Percentiles rank a stretch among this genome's conserved stretches.
Evolutionary conservation across 2,113 vertebrate species (phyloP).

Genomic region (Xyliphius kryptos): DNA sequence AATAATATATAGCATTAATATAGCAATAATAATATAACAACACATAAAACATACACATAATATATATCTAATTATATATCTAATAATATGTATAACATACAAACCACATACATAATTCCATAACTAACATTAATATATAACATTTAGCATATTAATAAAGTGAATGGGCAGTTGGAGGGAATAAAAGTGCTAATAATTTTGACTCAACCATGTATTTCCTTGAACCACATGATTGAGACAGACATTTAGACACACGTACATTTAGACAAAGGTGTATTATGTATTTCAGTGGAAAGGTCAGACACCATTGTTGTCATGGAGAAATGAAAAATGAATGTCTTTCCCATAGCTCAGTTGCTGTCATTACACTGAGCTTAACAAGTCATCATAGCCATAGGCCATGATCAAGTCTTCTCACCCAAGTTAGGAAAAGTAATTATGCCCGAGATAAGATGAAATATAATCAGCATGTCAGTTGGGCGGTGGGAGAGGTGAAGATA

Average conservation of each 20-base stretch:
- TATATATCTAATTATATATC: too few relatives aligned
- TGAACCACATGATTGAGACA: background rate
- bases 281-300: conserved; percentile 31
- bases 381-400: conserved; percentile 44
- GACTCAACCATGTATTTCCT: too few relatives aligned
- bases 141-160: too few relatives aligned
- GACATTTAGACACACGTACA: background rate
- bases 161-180: too few relatives aligned
- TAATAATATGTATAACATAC: too few relatives aligned
- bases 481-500: conserved; percentile 16
- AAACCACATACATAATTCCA: too few relatives aligned
- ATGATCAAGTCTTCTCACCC: conserved; percentile 37
- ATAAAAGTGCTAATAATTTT: too few relatives aligned
- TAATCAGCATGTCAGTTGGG: conserved; percentile 31
- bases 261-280: conserved; percentile 12
- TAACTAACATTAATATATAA: too few relatives aligned
- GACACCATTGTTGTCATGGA: conserved; percentile 28
- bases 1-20: too few relatives aligned
- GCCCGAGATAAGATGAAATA: conserved; percentile 21
- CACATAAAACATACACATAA: too few relatives aligned
- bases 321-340: conserved; percentile 61
- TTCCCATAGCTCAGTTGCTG: conserved; percentile 58
- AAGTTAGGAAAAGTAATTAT: conserved; percentile 39
- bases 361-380: conserved; percentile 55
- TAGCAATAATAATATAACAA: too few relatives aligned